Evolutionary conservation across 2,797 vertebrate genomes (phyloP), one percentile per base, ranked within the genome.

Genomic region (Chelonia mydas): DNA sequence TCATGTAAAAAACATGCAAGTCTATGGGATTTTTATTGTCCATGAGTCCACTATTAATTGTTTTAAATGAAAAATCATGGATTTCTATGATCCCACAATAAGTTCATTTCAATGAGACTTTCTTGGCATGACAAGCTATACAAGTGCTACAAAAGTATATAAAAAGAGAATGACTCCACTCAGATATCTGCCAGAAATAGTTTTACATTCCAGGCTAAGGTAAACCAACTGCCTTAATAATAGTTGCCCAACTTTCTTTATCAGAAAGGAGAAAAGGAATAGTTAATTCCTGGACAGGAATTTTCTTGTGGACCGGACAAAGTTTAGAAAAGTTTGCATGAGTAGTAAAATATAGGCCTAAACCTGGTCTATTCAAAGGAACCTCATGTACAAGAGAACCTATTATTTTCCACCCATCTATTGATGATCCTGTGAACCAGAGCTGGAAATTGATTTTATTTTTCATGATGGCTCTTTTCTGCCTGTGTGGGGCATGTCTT

Each of bases 1-100:
- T 11, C 50, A 76, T n/a, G 8, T 95, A 17, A 92, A 72, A 33
- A 81, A 90, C 54, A 92, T 92, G 83, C 92, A 79, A 87, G 90
- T 94, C 91, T 84, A 21, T 81, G 53, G 19, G 84, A 57, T 79
- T 88, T 95, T 16, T 2, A 0, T 21, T 86, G 83, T 93, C 88
- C 74, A 72, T 55, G 50, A 81, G 12, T 77, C 61, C 3, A 0
- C 74, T 86, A 72, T 7, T 84, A 88, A 31, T 84, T 86, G 92
- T n/a, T 88, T 94, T 94, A 27, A 77, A 2, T 88, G 61, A 61
- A 55, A 88, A 83, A 23, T 23, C 33, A 10, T 50, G 51, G 51
- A 83, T 74, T 81, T 93, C 81, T 94, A 84, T 91, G 68, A 83
- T 85, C 23, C 13, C 59, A 74, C 65, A 41, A 16, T 53, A 88